phyloP scores from a whole-genome alignment of 2,888 invertebrate genomes.

The Erebia epiphron region DNA sequence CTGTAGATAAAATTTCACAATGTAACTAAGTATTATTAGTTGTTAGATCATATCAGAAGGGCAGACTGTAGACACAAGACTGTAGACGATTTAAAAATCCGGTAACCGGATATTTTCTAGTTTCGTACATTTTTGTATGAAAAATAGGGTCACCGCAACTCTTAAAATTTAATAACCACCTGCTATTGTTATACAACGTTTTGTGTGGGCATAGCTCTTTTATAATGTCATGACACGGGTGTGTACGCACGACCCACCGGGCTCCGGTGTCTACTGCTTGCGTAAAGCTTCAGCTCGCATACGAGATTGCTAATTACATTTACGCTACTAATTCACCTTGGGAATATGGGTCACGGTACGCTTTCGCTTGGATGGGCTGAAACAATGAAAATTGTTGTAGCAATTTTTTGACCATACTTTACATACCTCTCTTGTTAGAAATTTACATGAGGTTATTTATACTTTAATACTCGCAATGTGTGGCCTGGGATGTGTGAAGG shows the following conservation, averaged over 20 bases:
- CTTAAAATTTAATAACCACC: constrained; percentile 17
- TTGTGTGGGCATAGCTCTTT: constrained; percentile 47
- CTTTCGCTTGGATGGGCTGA: constrained; percentile 32
- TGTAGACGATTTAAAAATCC: too few relatives aligned
- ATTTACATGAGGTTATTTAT: background rate
- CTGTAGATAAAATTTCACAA: too few relatives aligned
- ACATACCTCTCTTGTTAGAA: background rate
- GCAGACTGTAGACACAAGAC: too few relatives aligned
- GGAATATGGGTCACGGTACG: constrained; percentile 36
- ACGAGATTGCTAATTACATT: constrained; percentile 50
- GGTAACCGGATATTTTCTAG: too few relatives aligned
- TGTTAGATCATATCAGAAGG: too few relatives aligned
- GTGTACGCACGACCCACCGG: constrained; percentile 39
- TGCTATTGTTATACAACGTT: constrained; percentile 47
- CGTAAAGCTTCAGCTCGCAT: constrained; percentile 51
- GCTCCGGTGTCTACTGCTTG: constrained; percentile 55
- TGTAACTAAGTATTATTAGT: background rate
- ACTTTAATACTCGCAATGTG: background rate
- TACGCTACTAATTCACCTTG: constrained; percentile 46
- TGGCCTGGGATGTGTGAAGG: too few relatives aligned
- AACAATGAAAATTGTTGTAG: constrained; percentile 28
- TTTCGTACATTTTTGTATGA: too few relatives aligned
- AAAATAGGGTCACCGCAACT: background rate
- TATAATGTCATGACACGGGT: constrained; percentile 55
- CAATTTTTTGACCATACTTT: constrained; percentile 1